Base-by-base conservation (phyloP, 2,888 invertebrate genomes). In the Rhagium mordax region DNA sequence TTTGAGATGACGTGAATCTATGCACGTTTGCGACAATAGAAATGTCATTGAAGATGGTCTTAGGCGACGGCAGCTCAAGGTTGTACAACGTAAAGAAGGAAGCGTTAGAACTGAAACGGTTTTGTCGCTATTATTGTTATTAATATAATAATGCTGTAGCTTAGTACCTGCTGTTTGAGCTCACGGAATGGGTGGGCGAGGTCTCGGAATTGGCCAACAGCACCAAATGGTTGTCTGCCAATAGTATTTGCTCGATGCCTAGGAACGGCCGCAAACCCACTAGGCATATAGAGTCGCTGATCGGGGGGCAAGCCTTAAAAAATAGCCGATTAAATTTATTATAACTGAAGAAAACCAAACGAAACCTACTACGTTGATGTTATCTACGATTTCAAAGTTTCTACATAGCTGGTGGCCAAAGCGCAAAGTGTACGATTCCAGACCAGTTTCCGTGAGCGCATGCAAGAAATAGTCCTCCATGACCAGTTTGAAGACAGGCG, bases 351-450 rank as follows among this genome's bases (percentile, higher is more conserved):
- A 13, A 15, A 8, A 49, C 16, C 1, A 5, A 51, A 10, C 15
- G 6, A 16, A 48, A 83, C 83, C 83, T 82, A 87, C 87, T 73
- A 88, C 87, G 77, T 87, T 88, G 3, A 87, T 81, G 69, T 88
- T 85, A 79, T 90, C 89, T 10, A 88, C 81, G n/a, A 86, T 84
- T 65, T 89, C 88, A 1, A 88, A 83, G 53, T 87, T 88, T 75
- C 89, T 89, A 65, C 91, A 90, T 1, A 92, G 84, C 74, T 91
- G 89, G 81, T 93, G 92, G 0, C 93, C 91, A 65, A 92, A 89
- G 57, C 93, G 88, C 20, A 92, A 88, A 0, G 94, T 94, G 82
- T 95, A 95, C 0, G 94, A 92, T 86, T 95, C 95, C 51, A 95
- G 88, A 0, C 95, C 94, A 70, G 92, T 92, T 74, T 93, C 92